Conservation (phyloP, 1,140 invertebrate species). For the Brachionus angularis region DNA sequence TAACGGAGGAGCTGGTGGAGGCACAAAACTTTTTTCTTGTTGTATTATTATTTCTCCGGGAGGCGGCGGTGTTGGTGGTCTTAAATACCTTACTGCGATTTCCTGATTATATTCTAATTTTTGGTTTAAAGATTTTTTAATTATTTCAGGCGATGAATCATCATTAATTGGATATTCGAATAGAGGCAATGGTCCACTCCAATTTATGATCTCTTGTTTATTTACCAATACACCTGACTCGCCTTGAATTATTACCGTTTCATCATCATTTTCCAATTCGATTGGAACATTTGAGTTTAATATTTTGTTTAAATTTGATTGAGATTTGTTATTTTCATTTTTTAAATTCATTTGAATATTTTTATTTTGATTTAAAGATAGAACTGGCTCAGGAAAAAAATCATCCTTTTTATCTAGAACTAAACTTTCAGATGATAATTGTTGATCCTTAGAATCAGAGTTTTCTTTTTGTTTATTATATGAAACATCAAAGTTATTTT, state of each 20-base stretch:
- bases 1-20: slow-evolving; percentile 30
- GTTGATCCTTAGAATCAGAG: too few species aligned
- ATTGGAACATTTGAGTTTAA: neutral
- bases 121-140: neutral
- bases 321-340: too few species aligned
- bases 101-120: slow-evolving; percentile 37
- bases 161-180: slow-evolving; percentile 41
- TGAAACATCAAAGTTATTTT: too few species aligned
- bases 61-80: slow-evolving; percentile 32
- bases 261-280: neutral
- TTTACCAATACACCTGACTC: neutral
- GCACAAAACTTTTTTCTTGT: neutral
- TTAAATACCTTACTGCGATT: slow-evolving; percentile 33
- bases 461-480: too few species aligned
- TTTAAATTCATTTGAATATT: too few species aligned
- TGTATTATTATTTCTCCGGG: slow-evolving; percentile 39
- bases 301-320: too few species aligned
- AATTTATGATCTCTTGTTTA: neutral
- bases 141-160: slow-evolving; percentile 36
- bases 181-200: slow-evolving; percentile 9
- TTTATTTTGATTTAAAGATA: too few species aligned
- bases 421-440: too few species aligned
- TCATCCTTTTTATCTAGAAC: too few species aligned
- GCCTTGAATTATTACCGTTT: neutral
- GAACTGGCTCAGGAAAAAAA: too few species aligned